These are phyloP conservation scores for Circaetus gallicus DNA, from an alignment of 2,113 vertebrate species.

Conservation along the genomic window DNA sequence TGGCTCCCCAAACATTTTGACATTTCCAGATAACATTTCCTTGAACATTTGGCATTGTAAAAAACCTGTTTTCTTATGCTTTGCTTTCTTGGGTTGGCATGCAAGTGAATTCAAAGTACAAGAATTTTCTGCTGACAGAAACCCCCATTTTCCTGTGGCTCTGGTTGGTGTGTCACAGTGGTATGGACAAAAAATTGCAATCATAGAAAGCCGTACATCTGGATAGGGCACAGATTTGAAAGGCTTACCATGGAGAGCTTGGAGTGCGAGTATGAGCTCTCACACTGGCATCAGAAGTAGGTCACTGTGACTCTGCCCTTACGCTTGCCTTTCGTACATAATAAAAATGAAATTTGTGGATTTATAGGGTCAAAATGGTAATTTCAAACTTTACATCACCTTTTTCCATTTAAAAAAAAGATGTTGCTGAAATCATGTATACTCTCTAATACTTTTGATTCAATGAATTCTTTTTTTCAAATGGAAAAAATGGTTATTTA, in stretches of 20 bases:
- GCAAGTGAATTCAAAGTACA: too few species aligned
- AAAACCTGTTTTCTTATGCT: background rate
- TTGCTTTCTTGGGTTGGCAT: background rate
- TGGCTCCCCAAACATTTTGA: background rate
- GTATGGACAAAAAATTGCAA: background rate
- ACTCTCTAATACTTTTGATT: background rate
- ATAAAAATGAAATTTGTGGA: background rate
- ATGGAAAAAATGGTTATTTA: background rate
- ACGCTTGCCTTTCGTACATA: background rate
- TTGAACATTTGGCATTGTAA: background rate
- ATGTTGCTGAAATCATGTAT: background rate
- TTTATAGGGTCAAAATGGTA: background rate
- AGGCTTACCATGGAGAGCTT: background rate
- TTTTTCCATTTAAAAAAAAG: background rate
- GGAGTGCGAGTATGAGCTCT: background rate
- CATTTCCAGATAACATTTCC: background rate
- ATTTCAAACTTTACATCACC: background rate
- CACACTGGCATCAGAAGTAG: background rate
- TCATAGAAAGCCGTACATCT: fast-evolving
- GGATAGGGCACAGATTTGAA: background rate
- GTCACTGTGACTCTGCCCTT: background rate
- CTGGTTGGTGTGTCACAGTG: background rate
- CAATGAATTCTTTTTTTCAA: background rate
- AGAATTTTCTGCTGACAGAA: background rate
- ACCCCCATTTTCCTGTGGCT: background rate